These are phyloP conservation scores for Megaceryle torquata DNA, from an alignment of 2,113 vertebrate genomes.

Conservation along the genomic window DNA sequence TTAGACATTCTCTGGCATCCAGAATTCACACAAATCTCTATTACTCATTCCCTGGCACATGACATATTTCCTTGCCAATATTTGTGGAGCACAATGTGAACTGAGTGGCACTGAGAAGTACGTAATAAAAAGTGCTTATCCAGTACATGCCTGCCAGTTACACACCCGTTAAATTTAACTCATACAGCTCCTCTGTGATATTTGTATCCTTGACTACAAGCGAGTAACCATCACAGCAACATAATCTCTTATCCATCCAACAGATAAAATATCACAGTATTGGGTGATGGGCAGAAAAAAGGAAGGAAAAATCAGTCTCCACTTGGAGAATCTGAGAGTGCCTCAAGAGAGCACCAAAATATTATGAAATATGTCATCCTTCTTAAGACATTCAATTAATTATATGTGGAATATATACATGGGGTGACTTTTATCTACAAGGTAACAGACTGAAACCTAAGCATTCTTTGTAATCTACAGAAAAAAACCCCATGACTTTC, in stretches of 20 bases:
- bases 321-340: background rate
- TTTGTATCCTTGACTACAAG: background rate
- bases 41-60: constrained; percentile 59
- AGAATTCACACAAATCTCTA: constrained; percentile 28
- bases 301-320: background rate
- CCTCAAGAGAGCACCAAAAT: background rate
- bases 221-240: background rate
- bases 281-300: background rate
- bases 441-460: background rate
- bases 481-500: background rate
- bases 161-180: background rate
- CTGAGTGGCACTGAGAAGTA: background rate
- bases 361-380: background rate
- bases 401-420: background rate
- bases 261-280: background rate
- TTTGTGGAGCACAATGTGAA: constrained; percentile 34
- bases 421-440: background rate
- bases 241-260: background rate
- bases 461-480: background rate
- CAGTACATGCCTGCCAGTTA: background rate
- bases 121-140: background rate
- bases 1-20: constrained; percentile 38
- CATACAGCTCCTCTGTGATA: background rate
- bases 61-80: constrained; percentile 43
- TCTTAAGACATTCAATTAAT: background rate